A percentile compares a stretch with the other conserved stretches of the same genome.
Conservation (phyloP, 2,113 vertebrate genomes). For the Protobothrops mucrosquamatus region DNA sequence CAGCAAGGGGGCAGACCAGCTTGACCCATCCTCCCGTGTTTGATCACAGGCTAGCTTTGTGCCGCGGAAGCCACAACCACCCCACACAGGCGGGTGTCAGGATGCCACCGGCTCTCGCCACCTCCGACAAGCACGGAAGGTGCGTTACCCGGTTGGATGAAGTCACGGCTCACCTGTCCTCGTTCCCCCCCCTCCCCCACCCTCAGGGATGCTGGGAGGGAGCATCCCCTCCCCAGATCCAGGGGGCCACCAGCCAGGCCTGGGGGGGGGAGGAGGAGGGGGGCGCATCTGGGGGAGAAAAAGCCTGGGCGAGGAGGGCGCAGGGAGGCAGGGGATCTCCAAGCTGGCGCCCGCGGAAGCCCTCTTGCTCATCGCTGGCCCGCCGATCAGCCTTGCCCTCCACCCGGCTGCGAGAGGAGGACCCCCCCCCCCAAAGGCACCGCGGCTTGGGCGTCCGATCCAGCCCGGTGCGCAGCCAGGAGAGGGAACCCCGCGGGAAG, state of each 20-base stretch:
- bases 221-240: not conserved
- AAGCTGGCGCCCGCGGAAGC: not conserved
- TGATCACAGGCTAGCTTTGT: not conserved
- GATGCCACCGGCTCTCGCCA: not conserved
- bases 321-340: not conserved
- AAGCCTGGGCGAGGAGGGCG: not conserved
- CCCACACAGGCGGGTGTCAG: not conserved
- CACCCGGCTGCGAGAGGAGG: not conserved
- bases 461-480: not conserved
- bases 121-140: not conserved
- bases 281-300: not conserved
- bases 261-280: no score
- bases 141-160: fast-evolving
- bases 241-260: not conserved
- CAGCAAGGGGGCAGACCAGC: not conserved
- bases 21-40: not conserved
- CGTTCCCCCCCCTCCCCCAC: not conserved
- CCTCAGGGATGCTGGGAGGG: not conserved
- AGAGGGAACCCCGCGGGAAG: not conserved
- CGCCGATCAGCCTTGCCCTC: not conserved
- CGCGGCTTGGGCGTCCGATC: not conserved
- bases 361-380: not conserved
- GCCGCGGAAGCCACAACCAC: not conserved
- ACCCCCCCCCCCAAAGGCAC: not conserved
- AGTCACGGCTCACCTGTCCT: not conserved